These are phyloP conservation scores for Tenthredo scrophulariae DNA, from an alignment of 2,888 invertebrate genomes.

Conservation along the genomic window DNA sequence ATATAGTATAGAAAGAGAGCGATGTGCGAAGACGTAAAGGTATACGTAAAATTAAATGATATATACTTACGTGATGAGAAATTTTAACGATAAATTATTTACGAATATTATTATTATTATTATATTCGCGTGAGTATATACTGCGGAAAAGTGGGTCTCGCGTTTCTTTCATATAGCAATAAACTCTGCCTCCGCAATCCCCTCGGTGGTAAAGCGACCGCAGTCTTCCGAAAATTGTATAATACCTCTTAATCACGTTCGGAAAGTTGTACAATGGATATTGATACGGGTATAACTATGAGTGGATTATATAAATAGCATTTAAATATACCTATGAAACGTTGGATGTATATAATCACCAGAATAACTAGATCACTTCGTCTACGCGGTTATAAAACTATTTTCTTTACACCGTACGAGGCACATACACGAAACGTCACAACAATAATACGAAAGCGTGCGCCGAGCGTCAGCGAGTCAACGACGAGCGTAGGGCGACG, in stretches of 20 bases:
- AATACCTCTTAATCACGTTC: neutral
- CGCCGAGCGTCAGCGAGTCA: constrained; percentile 31
- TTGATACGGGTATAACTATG: neutral
- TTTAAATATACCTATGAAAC: neutral
- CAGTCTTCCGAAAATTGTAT: neutral
- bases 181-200: neutral
- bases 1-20: constrained; percentile 48
- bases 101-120: neutral
- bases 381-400: neutral
- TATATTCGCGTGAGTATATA: neutral
- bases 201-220: neutral
- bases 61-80: neutral
- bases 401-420: neutral
- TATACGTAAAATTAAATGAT: neutral
- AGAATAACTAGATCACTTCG: neutral
- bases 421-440: constrained; percentile 43
- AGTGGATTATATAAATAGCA: too few species aligned
- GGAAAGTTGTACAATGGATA: neutral
- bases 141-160: neutral
- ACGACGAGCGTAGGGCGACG: constrained; percentile 29
- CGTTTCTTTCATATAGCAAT: neutral
- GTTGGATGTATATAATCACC: neutral
- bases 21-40: neutral
- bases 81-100: neutral
- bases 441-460: constrained; percentile 49